These are phyloP conservation scores for Scaptodrosophila lebanonensis DNA, from an alignment of 1,140 invertebrate genomes.

Conservation along the genomic window DNA sequence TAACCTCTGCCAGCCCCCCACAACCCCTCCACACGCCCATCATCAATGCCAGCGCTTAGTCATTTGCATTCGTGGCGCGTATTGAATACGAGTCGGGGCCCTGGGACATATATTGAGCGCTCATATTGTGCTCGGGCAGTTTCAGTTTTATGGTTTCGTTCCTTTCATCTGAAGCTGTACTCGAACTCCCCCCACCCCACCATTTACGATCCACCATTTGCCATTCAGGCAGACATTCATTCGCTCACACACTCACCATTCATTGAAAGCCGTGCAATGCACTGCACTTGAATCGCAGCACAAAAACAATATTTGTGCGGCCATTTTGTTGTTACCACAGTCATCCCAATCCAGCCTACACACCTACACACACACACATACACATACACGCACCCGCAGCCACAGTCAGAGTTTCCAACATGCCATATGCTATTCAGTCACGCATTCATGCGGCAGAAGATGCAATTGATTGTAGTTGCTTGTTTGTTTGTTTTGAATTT, in stretches of 20 bases:
- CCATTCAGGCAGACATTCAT: conserved; percentile 27
- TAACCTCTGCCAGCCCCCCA: no score
- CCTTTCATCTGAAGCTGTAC: conserved; percentile 6
- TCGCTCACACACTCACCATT: no score
- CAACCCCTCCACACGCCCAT: no score
- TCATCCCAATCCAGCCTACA: conserved; percentile 5
- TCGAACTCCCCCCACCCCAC: neutral
- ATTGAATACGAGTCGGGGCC: no score
- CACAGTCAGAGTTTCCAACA: conserved; percentile 1
- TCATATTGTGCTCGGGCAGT: conserved; percentile 1
- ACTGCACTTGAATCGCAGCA: conserved; percentile 31
- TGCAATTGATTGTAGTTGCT: conserved; percentile 71
- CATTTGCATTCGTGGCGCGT: conserved; percentile 46
- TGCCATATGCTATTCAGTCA: conserved; percentile 48
- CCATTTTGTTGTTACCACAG: conserved; percentile 51
- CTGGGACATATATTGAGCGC: no score
- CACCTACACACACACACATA: neutral
- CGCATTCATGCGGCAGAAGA: conserved; percentile 64
- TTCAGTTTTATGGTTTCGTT: conserved; percentile 11
- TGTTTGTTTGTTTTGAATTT: conserved; percentile 39
- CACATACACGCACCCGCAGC: no score
- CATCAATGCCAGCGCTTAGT: conserved; percentile 13
- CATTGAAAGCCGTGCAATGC: conserved; percentile 46
- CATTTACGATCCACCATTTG: conserved; percentile 1
- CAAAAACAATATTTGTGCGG: conserved; percentile 37